phyloP scores from a whole-genome alignment of 2,113 vertebrate species.

The Plestiodon gilberti region DNA sequence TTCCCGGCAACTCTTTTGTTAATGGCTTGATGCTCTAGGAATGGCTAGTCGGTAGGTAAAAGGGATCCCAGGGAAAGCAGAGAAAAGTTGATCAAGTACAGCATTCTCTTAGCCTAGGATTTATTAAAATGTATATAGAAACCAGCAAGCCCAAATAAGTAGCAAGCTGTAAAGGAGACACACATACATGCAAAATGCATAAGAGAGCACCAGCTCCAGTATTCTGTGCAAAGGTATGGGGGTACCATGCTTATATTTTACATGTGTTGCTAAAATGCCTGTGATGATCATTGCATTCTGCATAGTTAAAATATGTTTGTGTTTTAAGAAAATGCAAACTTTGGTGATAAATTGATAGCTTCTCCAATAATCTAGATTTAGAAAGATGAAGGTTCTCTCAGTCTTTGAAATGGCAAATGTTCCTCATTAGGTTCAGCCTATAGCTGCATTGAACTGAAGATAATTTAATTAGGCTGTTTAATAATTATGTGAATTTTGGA shows the following conservation, averaged over 20 bases:
- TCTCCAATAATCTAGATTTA: slow-evolving; percentile 48
- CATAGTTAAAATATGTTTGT: slow-evolving; percentile 29
- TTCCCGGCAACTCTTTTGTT: no score
- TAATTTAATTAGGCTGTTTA: background rate
- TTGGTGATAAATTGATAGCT: slow-evolving; percentile 39
- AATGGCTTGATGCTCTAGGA: no score
- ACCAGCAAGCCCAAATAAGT: no score
- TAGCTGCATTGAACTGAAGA: background rate
- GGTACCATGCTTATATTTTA: background rate
- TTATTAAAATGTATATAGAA: no score
- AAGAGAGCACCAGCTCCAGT: background rate
- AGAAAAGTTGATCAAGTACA: slow-evolving; percentile 16
- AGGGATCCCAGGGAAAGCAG: no score
- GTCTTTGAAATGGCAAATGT: slow-evolving; percentile 19
- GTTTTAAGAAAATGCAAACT: background rate
- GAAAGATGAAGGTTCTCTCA: slow-evolving; percentile 35
- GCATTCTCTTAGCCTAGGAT: background rate
- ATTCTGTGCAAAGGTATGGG: background rate
- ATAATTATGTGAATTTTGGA: background rate
- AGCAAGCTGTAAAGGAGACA: no score
- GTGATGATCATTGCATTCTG: background rate
- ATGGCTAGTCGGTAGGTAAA: no score
- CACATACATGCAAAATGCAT: no score
- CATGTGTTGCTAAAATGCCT: background rate
- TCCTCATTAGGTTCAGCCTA: slow-evolving; percentile 1